These are phyloP conservation scores for Stenichneumon culpator DNA, from an alignment of 2,888 invertebrate genomes.

Conservation along the genomic window DNA sequence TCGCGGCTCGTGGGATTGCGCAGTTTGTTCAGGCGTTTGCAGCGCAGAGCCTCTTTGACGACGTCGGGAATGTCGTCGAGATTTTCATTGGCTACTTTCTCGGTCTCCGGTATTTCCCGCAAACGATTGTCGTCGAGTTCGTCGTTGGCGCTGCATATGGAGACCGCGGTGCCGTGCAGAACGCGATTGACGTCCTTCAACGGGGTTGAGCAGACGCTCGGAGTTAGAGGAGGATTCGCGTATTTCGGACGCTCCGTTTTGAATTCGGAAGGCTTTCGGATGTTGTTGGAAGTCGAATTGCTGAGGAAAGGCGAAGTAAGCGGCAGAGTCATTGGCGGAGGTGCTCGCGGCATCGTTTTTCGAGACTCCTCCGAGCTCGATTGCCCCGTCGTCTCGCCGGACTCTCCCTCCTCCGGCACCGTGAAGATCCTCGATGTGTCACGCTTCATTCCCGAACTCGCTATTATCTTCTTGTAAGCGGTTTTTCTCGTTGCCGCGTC, in stretches of 20 bases:
- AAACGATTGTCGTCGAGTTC: constrained; percentile 73
- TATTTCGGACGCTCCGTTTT: constrained; percentile 75
- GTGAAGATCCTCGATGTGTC: constrained; percentile 93
- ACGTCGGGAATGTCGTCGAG: constrained; percentile 84
- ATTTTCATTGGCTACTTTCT: constrained; percentile 68
- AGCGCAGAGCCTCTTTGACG: constrained; percentile 84
- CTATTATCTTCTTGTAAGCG: constrained; percentile 67
- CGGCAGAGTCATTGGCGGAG: constrained; percentile 70
- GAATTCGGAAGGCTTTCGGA: constrained; percentile 73
- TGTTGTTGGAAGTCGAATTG: constrained; percentile 63
- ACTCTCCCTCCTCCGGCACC: constrained; percentile 91
- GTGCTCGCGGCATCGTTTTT: constrained; percentile 18
- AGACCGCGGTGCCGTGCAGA: constrained; percentile 90
- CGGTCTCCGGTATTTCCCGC: constrained; percentile 58
- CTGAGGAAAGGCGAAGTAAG: constrained; percentile 66
- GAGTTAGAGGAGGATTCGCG: constrained; percentile 89
- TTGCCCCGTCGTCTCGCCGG: constrained; percentile 72
- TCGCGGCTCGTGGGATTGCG: constrained; percentile 73
- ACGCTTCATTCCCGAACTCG: constrained; percentile 89
- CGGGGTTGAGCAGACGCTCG: constrained; percentile 92
- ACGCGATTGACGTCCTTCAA: constrained; percentile 91
- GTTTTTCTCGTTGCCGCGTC: constrained; percentile 53
- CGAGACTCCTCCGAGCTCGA: constrained; percentile 34
- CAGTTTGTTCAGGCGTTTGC: constrained; percentile 83
- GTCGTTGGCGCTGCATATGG: constrained; percentile 90